Evolutionary conservation across 2,113 vertebrate genomes (phyloP).

Genomic region (Octodon degus): DNA sequence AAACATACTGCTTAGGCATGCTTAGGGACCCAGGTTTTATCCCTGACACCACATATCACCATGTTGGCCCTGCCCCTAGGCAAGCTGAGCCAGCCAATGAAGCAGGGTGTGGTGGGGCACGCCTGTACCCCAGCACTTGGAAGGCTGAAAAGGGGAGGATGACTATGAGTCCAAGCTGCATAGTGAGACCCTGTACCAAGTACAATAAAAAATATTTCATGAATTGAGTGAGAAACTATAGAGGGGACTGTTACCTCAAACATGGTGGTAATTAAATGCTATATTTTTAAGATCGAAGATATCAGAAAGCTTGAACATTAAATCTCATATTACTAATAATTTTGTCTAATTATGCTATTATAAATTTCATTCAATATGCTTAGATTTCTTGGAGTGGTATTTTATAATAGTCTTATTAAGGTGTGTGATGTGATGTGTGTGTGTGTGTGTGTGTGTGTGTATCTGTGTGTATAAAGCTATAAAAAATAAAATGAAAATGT

Average conservation of each 20-base stretch:
- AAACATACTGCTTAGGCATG: too few relatives aligned
- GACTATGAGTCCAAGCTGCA: too few relatives aligned
- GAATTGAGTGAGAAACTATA: not conserved
- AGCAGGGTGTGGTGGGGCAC: too few relatives aligned
- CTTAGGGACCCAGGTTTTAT: too few relatives aligned
- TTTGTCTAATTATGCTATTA: not conserved
- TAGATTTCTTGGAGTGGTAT: not conserved
- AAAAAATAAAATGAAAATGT: not conserved
- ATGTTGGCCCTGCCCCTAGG: too few relatives aligned
- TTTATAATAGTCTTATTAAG: not conserved
- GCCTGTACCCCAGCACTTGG: too few relatives aligned
- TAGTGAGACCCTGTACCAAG: too few relatives aligned
- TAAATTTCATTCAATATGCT: not conserved
- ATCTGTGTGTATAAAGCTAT: not conserved
- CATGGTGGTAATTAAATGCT: not conserved
- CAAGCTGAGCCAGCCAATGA: too few relatives aligned
- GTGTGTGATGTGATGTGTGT: not conserved
- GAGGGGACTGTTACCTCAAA: not conserved
- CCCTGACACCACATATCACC: too few relatives aligned
- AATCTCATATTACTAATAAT: not conserved
- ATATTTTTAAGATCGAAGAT: not conserved
- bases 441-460: not conserved
- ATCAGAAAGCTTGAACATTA: not conserved
- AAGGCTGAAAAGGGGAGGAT: too few relatives aligned
- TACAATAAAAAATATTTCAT: not conserved